These are phyloP conservation scores for Sphenopsis melanotis DNA, from an alignment of 2,797 vertebrate species.

Conservation along the genomic window DNA sequence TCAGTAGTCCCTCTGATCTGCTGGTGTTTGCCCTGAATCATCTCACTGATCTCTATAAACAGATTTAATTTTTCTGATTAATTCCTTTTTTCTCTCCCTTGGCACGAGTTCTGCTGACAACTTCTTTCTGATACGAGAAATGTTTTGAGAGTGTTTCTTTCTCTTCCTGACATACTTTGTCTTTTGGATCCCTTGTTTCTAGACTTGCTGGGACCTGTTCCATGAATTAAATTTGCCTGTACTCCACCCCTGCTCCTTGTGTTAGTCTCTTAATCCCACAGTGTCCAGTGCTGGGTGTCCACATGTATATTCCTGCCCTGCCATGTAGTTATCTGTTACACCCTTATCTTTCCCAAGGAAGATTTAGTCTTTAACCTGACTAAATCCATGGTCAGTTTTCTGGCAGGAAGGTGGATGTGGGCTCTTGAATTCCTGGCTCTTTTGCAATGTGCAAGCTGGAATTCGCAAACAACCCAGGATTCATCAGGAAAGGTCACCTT, in stretches of 20 bases:
- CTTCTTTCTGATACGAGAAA: background rate
- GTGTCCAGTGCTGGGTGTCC: background rate
- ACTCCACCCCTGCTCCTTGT: background rate
- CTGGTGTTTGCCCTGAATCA: background rate
- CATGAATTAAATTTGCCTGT: background rate
- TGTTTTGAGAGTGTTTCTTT: background rate
- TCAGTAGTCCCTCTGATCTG: background rate
- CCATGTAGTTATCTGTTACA: background rate
- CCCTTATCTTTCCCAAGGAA: background rate
- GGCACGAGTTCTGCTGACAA: background rate
- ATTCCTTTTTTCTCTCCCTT: background rate
- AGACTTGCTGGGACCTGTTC: background rate
- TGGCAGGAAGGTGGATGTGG: background rate
- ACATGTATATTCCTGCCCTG: background rate
- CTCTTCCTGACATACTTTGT: background rate
- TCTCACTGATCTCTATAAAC: background rate
- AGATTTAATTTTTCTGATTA: background rate
- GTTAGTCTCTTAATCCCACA: background rate
- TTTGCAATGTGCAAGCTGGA: fast-evolving
- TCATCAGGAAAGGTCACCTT: background rate
- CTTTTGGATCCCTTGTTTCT: background rate
- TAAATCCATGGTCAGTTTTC: background rate
- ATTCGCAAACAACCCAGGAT: background rate
- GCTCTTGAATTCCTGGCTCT: background rate
- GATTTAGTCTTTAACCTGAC: background rate